phyloP scores from a whole-genome alignment of 2,797 vertebrate species.

The Paramormyrops hopkinsi region DNA sequence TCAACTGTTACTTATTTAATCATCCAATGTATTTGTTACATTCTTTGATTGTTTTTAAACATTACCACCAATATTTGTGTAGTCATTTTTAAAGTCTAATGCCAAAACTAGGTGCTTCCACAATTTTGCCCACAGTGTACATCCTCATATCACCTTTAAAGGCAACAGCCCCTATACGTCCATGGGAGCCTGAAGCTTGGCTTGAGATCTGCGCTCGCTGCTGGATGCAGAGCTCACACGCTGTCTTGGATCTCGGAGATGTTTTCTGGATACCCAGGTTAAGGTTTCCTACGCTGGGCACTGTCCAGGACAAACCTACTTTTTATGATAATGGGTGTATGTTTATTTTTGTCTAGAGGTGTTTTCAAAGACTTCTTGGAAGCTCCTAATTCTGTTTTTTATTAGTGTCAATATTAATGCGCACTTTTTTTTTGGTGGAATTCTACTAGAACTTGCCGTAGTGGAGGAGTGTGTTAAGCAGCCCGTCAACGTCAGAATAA shows the following conservation, averaged over 20 bases:
- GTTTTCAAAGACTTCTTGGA: not conserved
- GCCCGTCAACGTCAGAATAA: not conserved
- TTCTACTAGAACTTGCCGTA: not conserved
- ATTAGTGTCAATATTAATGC: not conserved
- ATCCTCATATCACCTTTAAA: not conserved
- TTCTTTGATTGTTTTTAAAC: not conserved
- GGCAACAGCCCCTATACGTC: not conserved
- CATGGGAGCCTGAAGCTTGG: not conserved
- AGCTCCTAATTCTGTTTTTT: not conserved
- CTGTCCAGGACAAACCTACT: not conserved
- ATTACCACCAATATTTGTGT: not conserved
- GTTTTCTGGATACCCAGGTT: not conserved
- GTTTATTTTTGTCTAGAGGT: not conserved
- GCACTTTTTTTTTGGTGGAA: not conserved
- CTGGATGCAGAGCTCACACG: not conserved
- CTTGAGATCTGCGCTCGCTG: not conserved
- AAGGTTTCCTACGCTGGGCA: not conserved
- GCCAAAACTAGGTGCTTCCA: not conserved
- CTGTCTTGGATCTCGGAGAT: not conserved
- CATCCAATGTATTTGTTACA: not conserved
- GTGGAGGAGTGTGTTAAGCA: not conserved
- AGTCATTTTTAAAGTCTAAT: not conserved
- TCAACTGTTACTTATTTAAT: too few species aligned
- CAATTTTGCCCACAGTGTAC: not conserved
- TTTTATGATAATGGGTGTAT: not conserved